A percentile compares a stretch with the other conserved stretches of the same genome.
These are phyloP conservation scores for Ageneiosus marmoratus DNA, from an alignment of 2,113 vertebrate species.

Conservation along the genomic window DNA sequence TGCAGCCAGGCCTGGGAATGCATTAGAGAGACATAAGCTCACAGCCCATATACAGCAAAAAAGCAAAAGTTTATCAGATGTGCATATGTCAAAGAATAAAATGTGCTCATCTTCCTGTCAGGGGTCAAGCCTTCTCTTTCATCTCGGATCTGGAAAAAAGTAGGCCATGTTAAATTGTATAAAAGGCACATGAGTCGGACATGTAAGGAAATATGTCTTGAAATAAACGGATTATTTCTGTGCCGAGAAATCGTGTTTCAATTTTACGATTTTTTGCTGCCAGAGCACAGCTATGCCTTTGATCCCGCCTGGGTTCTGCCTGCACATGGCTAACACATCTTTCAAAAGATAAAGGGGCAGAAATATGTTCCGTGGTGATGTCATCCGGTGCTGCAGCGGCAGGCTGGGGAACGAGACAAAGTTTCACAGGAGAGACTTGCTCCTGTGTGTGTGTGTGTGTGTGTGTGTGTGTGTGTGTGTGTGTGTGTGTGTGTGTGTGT, in stretches of 20 bases:
- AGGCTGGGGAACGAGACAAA: slow-evolving; percentile 71
- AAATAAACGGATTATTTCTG: slow-evolving; percentile 78
- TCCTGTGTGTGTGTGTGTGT: slow-evolving; percentile 40
- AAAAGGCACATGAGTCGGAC: slow-evolving; percentile 57
- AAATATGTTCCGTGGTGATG: slow-evolving; percentile 77
- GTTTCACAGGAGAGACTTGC: slow-evolving; percentile 64
- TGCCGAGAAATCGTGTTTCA: slow-evolving; percentile 75
- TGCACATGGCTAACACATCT: slow-evolving; percentile 79
- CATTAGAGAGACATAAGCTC: slow-evolving; percentile 56
- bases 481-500: slow-evolving; percentile 39
- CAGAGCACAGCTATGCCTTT: slow-evolving; percentile 74
- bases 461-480: slow-evolving; percentile 54
- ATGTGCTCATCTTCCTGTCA: slow-evolving; percentile 16
- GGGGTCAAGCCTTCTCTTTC: slow-evolving; percentile 31
- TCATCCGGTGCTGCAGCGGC: slow-evolving; percentile 67
- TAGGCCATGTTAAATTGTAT: slow-evolving; percentile 59
- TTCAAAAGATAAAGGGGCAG: slow-evolving; percentile 77
- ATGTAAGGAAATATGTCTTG: slow-evolving; percentile 71
- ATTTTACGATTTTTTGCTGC: slow-evolving; percentile 60
- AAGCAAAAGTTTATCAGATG: slow-evolving; percentile 22
- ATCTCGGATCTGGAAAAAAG: slow-evolving; percentile 50
- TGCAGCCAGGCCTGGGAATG: slow-evolving; percentile 89
- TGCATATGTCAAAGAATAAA: slow-evolving; percentile 17
- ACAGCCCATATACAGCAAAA: neutral
- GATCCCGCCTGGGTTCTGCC: slow-evolving; percentile 67